phyloP scores from a whole-genome alignment of 2,797 vertebrate genomes.

The Steatocranus sp. region DNA sequence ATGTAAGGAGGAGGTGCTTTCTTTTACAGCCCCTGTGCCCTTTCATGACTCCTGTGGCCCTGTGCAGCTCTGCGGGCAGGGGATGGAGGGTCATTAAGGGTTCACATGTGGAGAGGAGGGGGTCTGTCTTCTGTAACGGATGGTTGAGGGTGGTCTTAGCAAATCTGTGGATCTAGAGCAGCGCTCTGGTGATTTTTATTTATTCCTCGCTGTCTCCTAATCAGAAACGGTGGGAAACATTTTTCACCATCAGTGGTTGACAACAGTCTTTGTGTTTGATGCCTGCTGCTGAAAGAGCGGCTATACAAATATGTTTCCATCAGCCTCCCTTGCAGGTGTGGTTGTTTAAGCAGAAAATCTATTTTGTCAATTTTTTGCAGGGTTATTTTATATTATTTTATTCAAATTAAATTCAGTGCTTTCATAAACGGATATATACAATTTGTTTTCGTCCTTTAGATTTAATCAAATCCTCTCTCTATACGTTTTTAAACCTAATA shows the following conservation, averaged over 20 bases:
- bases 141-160: slow-evolving; percentile 17
- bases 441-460: background rate
- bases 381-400: slow-evolving; percentile 16
- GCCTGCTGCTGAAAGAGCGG: slow-evolving; percentile 20
- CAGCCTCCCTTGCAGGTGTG: slow-evolving; percentile 8
- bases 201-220: slow-evolving; percentile 1
- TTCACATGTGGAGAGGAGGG: background rate
- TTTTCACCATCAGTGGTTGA: slow-evolving; percentile 15
- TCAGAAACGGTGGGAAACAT: slow-evolving; percentile 23
- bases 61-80: background rate
- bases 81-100: background rate
- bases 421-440: background rate
- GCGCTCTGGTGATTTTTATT: slow-evolving; percentile 33
- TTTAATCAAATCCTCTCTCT: background rate
- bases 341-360: slow-evolving; percentile 26
- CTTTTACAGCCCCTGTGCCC: slow-evolving; percentile 18
- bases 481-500: background rate
- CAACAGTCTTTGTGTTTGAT: slow-evolving; percentile 18
- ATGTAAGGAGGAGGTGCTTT: background rate
- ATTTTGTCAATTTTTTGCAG: background rate
- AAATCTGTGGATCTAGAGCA: slow-evolving; percentile 1
- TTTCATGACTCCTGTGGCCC: slow-evolving; percentile 25
- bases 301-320: background rate
- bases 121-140: slow-evolving; percentile 1
- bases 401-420: background rate